A percentile compares a stretch with the other conserved stretches of the same genome.
phyloP scores from a whole-genome alignment of 1,140 invertebrate species.

The Leucophenga varia region DNA sequence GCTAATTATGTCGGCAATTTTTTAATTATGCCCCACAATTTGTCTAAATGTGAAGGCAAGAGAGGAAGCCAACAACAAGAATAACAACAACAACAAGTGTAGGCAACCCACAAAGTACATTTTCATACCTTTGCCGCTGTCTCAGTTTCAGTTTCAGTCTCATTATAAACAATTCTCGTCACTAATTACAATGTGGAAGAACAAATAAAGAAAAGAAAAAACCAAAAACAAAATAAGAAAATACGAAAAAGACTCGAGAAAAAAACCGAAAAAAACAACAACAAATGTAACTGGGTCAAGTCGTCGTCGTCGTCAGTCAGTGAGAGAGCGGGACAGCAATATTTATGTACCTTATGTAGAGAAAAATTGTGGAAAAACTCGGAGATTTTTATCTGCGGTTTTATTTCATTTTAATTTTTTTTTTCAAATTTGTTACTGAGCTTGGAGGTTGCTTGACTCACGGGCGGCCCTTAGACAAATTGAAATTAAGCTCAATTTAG shows the following conservation, averaged over 20 bases:
- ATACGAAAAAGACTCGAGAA: constrained; percentile 21
- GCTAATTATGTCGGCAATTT: constrained; percentile 41
- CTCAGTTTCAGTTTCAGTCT: constrained; percentile 23
- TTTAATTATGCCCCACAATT: constrained; percentile 41
- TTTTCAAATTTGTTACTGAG: constrained; percentile 24
- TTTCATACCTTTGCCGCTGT: too few species aligned
- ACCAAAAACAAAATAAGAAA: constrained; percentile 21
- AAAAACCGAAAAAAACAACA: constrained; percentile 26
- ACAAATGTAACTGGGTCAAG: constrained; percentile 49
- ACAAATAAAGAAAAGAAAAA: constrained; percentile 31
- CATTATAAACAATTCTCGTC: constrained; percentile 45
- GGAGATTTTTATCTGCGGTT: constrained; percentile 47
- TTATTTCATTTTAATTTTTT: constrained; percentile 31
- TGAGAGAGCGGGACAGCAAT: too few species aligned
- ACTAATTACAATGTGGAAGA: constrained; percentile 42
- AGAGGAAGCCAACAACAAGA: too few species aligned
- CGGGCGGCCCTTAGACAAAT: constrained; percentile 21
- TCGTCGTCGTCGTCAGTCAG: too few species aligned
- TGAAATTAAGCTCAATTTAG: constrained; percentile 28
- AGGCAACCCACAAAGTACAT: constrained; percentile 27
- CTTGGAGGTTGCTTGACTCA: constrained; percentile 23
- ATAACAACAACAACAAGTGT: constrained; percentile 7
- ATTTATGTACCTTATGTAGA: too few species aligned
- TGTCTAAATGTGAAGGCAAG: constrained; percentile 26
- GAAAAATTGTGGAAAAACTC: constrained; percentile 5